Base-by-base conservation (phyloP, 2,797 vertebrate species). In the Macropus fuliginosus region DNA sequence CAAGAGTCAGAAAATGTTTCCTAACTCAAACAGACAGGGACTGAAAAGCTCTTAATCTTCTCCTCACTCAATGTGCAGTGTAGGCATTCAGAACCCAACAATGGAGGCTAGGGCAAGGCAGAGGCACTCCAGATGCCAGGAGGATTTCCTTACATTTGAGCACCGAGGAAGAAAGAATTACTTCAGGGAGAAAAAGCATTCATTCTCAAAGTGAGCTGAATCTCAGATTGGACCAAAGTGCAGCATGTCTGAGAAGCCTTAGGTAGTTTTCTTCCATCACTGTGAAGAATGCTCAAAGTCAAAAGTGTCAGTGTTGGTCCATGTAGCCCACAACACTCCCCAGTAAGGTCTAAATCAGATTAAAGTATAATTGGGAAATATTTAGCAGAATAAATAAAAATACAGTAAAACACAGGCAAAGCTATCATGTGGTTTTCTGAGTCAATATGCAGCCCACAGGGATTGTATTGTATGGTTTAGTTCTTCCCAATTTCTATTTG, bases 41-140 rank as follows among this genome's bases (percentile, higher is more conserved):
- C 34, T 66, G 87, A 87, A 95, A 92, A 97, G 94, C 66, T 91
- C 16, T 90, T 95, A 97, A 89, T 96, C 46, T 97, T 95, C 27
- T 90, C n/a, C 28, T 94, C 97, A 21, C 62, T 97, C 95, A 56
- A 16, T 94, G 94, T 95, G 62, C 94, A 94, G 46, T 46, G 2
- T 95, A 81, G 90, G 87, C 93, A 16, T 91, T 96, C 74, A 56
- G n/a, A 54, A 56, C 54, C 1, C 91, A 97, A 91, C 87, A 93
- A 90, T 92, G 94, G n/a, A 97, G 52, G 55, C 91, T 10, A 29
- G 14, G 74, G 3, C 56, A 62, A 87, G 56, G 89, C 94, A 54
- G 90, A 95, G 91, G 52, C 95, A 90, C 54, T 95, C 54, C 54
- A 87, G 56, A 14, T 91, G 91, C 96, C 93, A 93, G 56, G 81